Evolutionary conservation across 2,797 vertebrate genomes (phyloP).

Genomic region (Dendrocincla fuliginosa): DNA sequence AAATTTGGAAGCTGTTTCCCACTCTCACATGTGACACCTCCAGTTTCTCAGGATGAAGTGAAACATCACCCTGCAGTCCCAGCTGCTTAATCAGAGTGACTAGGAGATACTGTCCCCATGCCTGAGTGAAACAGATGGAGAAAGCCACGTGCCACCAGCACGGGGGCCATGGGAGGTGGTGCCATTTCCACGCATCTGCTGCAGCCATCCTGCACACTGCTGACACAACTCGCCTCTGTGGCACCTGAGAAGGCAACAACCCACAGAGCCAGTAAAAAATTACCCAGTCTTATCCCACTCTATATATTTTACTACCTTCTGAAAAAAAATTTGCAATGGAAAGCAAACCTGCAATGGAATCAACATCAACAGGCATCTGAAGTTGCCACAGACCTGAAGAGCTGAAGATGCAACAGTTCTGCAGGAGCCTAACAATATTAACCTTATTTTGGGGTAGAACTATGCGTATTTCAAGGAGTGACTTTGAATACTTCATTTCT

Average conservation of each 20-base stretch:
- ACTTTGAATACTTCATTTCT: neutral
- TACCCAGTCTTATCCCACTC: neutral
- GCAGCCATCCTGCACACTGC: neutral
- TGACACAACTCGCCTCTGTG: neutral
- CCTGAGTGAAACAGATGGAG: neutral
- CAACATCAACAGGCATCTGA: neutral
- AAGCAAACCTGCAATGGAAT: neutral
- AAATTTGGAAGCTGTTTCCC: neutral
- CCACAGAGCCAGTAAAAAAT: neutral
- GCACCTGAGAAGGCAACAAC: neutral
- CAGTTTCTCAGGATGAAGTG: neutral
- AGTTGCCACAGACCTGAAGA: neutral
- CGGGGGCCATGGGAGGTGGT: rapidly evolving
- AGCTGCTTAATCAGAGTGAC: neutral
- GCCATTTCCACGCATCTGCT: neutral
- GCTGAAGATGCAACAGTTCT: neutral
- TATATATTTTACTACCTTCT: neutral
- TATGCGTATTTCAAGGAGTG: neutral
- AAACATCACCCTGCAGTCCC: neutral
- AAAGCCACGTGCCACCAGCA: neutral
- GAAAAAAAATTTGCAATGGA: neutral
- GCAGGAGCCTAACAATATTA: neutral
- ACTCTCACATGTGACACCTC: neutral
- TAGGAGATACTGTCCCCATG: neutral
- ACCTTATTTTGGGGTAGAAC: neutral